Conservation (phyloP, 2,113 vertebrate species). For the Pipa parva region DNA sequence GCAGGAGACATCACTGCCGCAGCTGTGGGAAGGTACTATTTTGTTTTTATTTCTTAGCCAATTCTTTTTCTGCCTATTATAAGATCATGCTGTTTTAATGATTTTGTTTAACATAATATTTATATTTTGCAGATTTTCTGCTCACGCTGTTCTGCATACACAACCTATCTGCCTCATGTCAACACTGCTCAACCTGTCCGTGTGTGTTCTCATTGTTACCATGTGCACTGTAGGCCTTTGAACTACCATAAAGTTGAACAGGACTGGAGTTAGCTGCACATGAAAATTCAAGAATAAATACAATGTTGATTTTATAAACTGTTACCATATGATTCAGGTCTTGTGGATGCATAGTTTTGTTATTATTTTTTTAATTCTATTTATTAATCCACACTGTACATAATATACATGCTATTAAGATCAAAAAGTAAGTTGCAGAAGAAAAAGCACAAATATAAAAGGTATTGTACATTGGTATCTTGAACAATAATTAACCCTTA, state of each 20-base stretch:
- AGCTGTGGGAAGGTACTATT: slow-evolving; percentile 62
- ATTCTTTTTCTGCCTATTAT: not conserved
- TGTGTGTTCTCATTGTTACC: slow-evolving; percentile 62
- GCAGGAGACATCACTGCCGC: slow-evolving; percentile 64
- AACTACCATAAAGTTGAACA: not conserved
- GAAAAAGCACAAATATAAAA: too few species aligned
- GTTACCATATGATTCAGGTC: too few species aligned
- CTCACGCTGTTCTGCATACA: slow-evolving; percentile 55
- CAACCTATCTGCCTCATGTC: slow-evolving; percentile 45
- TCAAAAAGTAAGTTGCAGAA: too few species aligned
- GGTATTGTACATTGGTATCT: too few species aligned
- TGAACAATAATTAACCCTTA: too few species aligned
- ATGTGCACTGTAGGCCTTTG: slow-evolving; percentile 37
- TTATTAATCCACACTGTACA: too few species aligned
- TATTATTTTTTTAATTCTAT: too few species aligned
- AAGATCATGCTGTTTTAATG: not conserved
- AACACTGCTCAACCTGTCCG: slow-evolving; percentile 54
- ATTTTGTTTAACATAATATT: not conserved
- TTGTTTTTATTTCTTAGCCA: not conserved
- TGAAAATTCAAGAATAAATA: too few species aligned
- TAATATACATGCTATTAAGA: too few species aligned
- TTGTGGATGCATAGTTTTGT: too few species aligned
- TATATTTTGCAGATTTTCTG: slow-evolving; percentile 60
- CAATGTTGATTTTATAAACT: too few species aligned
- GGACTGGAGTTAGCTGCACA: not conserved